Base-by-base conservation (phyloP, 2,888 invertebrate genomes). In the Polymixis flavicincta region DNA sequence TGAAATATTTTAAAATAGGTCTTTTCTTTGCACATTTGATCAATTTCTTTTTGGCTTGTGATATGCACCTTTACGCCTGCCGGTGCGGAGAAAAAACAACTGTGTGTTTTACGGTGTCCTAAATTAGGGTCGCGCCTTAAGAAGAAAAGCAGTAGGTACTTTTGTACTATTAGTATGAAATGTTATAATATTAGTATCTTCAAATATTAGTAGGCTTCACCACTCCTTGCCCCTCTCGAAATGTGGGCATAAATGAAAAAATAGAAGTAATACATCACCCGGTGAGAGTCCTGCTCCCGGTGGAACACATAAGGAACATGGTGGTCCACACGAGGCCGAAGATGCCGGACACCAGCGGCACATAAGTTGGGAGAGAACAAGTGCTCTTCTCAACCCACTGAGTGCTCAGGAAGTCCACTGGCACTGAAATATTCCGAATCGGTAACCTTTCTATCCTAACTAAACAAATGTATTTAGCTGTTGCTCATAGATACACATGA, bases 221-320 rank as follows among this genome's bases (percentile, higher is more conserved):
- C 32, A 32, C 32, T 32, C 32, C 32, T 32, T 4, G 32, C 32
- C 32, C 32, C 32, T 32, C 4, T 4, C 19, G 17, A 66, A 66
- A 19, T 67, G 13, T 19, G 25, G 4, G 25, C n/a, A 17, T 32
- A 55, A 1, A 3, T 66, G 17, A 60, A n/a, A n/a, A 75, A 67
- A 55, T 32, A 71, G 28, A 59, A 66, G 61, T 66, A 32, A 66
- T 57, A 75, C 65, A 68, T 89, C 90, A 95, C 97, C 96, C 96
- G 70, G 93, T 93, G 0, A 92, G 89, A n/a, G 94, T 93, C 65
- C 95, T 91, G 71, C 95, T 96, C n/a, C 97, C 97, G 52, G 95
- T 95, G 0, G 96, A 96, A 83, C 96, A 97, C 94, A 97, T 97
- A 7, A 95, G 89, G 78, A 97, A 97, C 92, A 97, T 93, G 6